A percentile compares a stretch with the other conserved stretches of the same genome.
Conservation (phyloP, 2,888 invertebrate species). For the Lamproptera curius region DNA sequence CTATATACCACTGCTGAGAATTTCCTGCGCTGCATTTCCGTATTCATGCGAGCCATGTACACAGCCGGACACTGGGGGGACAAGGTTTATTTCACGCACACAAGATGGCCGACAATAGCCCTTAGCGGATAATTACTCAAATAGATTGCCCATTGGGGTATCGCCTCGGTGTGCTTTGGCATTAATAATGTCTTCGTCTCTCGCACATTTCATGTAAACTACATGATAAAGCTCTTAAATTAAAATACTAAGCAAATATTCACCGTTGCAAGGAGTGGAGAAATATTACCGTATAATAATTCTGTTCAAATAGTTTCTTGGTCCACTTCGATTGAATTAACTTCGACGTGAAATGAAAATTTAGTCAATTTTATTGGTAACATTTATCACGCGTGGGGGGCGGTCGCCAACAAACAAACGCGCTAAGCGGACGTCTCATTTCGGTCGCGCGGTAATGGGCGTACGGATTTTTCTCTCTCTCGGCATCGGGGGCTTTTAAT, state of each 20-base stretch:
- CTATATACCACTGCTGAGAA: slow-evolving; percentile 26
- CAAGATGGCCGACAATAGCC: slow-evolving; percentile 77
- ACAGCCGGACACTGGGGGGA: slow-evolving; percentile 60
- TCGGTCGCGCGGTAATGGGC: slow-evolving; percentile 27
- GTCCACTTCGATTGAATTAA: slow-evolving; percentile 15
- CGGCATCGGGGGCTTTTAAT: slow-evolving; percentile 61
- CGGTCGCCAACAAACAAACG: slow-evolving; percentile 15
- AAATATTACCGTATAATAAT: slow-evolving; percentile 13
- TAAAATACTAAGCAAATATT: slow-evolving; percentile 12
- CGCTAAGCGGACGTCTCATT: slow-evolving; percentile 20
- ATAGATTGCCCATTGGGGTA: slow-evolving; percentile 77
- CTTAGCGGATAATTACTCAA: slow-evolving; percentile 77
- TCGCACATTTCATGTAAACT: slow-evolving; percentile 33
- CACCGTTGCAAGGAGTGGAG: not conserved
- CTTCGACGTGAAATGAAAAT: slow-evolving; percentile 18
- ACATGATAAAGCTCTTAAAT: slow-evolving; percentile 29
- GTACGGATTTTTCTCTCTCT: slow-evolving; percentile 49
- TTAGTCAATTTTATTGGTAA: slow-evolving; percentile 21
- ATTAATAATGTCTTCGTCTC: slow-evolving; percentile 54
- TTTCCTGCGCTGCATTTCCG: slow-evolving; percentile 50
- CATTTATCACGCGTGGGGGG: slow-evolving; percentile 17
- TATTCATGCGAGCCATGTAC: slow-evolving; percentile 62
- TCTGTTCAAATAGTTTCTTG: slow-evolving; percentile 15
- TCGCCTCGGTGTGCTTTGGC: slow-evolving; percentile 61
- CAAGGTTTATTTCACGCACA: slow-evolving; percentile 71